These are phyloP conservation scores for Stenchaetothrips biformis DNA, from an alignment of 2,888 invertebrate genomes.

Conservation along the genomic window DNA sequence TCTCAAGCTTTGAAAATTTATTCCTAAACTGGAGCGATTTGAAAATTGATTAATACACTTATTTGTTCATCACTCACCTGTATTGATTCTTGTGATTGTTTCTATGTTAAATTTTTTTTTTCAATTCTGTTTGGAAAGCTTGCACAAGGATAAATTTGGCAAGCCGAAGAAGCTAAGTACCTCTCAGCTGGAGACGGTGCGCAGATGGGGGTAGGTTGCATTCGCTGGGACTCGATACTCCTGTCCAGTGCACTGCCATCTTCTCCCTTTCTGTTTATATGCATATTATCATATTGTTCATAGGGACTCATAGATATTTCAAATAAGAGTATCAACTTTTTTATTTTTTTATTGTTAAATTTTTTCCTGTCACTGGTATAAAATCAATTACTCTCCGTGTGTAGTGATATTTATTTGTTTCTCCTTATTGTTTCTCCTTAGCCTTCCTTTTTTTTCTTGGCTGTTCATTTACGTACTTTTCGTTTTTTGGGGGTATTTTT, in stretches of 20 bases:
- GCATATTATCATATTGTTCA: not conserved
- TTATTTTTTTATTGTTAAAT: no score
- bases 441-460: conserved; percentile 28
- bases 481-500: conserved; percentile 31
- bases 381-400: no score
- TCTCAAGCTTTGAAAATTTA: not conserved
- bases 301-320: conserved; percentile 20
- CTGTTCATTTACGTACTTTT: not conserved
- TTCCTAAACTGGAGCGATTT: no score
- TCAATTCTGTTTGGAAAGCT: conserved; percentile 59
- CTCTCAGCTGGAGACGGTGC: conserved; percentile 71
- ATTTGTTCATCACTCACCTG: not conserved
- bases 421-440: conserved; percentile 29
- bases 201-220: conserved; percentile 67
- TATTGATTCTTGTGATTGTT: not conserved
- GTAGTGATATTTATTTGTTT: conserved; percentile 26
- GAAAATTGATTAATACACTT: not conserved
- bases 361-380: no score
- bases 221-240: conserved; percentile 33
- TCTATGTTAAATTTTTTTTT: not conserved
- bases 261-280: conserved; percentile 28
- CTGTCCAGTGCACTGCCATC: not conserved
- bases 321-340: no score
- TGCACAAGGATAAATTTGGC: conserved; percentile 81
- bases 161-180: conserved; percentile 74